phyloP scores from a whole-genome alignment of 1,140 invertebrate genomes.

The Pseudomyrmex cubaensis region DNA sequence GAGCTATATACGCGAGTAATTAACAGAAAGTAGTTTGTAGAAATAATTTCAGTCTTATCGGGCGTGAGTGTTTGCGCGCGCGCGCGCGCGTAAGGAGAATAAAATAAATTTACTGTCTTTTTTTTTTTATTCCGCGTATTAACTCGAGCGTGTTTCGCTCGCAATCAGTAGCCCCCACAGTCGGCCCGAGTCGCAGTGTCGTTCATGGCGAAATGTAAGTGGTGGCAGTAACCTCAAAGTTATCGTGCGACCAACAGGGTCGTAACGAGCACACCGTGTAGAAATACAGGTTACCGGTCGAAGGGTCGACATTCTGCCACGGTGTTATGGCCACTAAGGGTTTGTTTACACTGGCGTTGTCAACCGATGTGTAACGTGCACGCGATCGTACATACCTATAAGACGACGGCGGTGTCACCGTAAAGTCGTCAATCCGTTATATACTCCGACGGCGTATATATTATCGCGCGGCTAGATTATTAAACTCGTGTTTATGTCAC shows the following conservation, averaged over 20 bases:
- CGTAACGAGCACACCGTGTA: conserved; percentile 74
- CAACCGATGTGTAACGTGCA: conserved; percentile 55
- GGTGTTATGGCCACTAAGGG: conserved; percentile 79
- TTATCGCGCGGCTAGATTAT: conserved; percentile 10
- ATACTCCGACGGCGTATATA: background rate
- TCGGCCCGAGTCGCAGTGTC: conserved; percentile 52
- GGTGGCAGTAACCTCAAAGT: conserved; percentile 77
- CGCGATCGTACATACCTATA: conserved; percentile 45
- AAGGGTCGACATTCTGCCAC: conserved; percentile 75
- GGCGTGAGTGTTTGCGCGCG: too few relatives aligned
- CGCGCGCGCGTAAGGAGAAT: background rate
- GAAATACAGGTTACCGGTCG: conserved; percentile 76
- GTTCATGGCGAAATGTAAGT: conserved; percentile 73
- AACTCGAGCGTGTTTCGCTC: conserved; percentile 53
- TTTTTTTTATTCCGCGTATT: conserved; percentile 23
- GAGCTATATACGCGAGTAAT: conserved; percentile 57
- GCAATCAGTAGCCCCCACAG: conserved; percentile 61
- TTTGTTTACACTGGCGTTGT: conserved; percentile 77
- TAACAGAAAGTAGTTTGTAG: conserved; percentile 63
- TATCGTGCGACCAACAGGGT: conserved; percentile 78
- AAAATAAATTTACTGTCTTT: conserved; percentile 53
- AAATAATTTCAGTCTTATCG: conserved; percentile 65
- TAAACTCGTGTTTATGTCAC: background rate
- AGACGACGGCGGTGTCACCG: conserved; percentile 25
- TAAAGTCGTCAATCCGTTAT: conserved; percentile 28